A percentile compares a stretch with the other conserved stretches of the same genome.
phyloP scores from a whole-genome alignment of 2,888 invertebrate genomes.

The Pharmacophagus antenor region DNA sequence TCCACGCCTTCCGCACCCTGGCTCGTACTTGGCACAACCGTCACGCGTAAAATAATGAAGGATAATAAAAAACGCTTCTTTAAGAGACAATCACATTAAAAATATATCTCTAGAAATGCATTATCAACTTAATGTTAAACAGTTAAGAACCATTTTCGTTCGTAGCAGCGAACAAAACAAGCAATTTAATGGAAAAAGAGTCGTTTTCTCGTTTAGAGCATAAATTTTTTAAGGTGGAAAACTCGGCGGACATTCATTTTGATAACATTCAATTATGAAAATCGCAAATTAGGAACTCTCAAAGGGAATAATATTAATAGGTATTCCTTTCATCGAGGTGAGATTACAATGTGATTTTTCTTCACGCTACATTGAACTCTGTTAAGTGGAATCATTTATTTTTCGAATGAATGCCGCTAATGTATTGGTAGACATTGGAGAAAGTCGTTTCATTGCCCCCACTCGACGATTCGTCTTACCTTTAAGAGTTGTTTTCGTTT shows the following conservation, averaged over 20 bases:
- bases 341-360: constrained; percentile 44
- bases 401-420: constrained; percentile 45
- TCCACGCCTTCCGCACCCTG: constrained; percentile 27
- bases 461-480: constrained; percentile 26
- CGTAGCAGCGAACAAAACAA: constrained; percentile 40
- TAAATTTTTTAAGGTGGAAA: constrained; percentile 48
- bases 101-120: constrained; percentile 29
- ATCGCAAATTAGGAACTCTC: constrained; percentile 51
- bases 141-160: constrained; percentile 39
- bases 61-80: constrained; percentile 47
- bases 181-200: constrained; percentile 42
- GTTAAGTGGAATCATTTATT: constrained; percentile 49
- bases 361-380: constrained; percentile 49
- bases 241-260: constrained; percentile 49
- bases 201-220: constrained; percentile 38
- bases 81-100: constrained; percentile 49
- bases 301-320: constrained; percentile 35
- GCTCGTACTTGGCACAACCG: constrained; percentile 38
- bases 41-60: constrained; percentile 49
- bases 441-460: constrained; percentile 31
- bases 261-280: constrained; percentile 63
- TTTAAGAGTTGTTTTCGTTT: constrained; percentile 27
- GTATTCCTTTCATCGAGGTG: constrained; percentile 35
- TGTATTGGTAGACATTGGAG: constrained; percentile 40
- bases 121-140: constrained; percentile 34